A percentile compares a stretch with the other conserved stretches of the same genome.
phyloP scores from a whole-genome alignment of 92 coral and sea anemone genomes.

The Meandrina meandrites region DNA sequence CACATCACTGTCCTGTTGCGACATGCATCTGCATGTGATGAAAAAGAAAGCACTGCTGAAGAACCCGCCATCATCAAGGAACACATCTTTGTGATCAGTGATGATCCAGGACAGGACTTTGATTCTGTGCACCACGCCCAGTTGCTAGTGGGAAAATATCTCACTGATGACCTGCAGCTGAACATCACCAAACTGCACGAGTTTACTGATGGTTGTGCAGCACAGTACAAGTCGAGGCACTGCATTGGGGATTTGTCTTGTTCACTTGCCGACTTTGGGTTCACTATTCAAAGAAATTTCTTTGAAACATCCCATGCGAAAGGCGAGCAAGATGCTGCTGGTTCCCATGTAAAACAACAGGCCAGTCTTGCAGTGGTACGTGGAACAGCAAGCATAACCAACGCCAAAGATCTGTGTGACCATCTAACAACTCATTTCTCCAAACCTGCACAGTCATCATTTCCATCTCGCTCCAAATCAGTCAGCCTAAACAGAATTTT shows the following conservation, averaged over 20 bases:
- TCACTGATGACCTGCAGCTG: slow-evolving; percentile 30
- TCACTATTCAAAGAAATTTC: slow-evolving; percentile 34
- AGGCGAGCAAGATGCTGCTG: slow-evolving; percentile 65
- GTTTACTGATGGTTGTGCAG: slow-evolving; percentile 71
- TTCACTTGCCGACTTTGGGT: slow-evolving; percentile 52
- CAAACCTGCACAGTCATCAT: slow-evolving; percentile 38
- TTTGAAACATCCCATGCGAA: slow-evolving; percentile 67
- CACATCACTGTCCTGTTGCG: slow-evolving; percentile 46
- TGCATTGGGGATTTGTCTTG: slow-evolving; percentile 55
- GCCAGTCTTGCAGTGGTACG: slow-evolving; percentile 48
- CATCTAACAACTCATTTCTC: slow-evolving; percentile 33
- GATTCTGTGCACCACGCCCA: not conserved
- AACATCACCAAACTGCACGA: slow-evolving; percentile 38
- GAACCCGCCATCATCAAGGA: slow-evolving; percentile 5
- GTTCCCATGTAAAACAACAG: slow-evolving; percentile 59
- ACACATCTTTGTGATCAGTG: slow-evolving; percentile 25
- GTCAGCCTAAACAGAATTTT: slow-evolving; percentile 49
- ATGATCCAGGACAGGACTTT: slow-evolving; percentile 9
- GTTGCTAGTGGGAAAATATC: slow-evolving; percentile 2
- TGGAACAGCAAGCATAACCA: slow-evolving; percentile 48
- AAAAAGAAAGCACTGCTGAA: slow-evolving; percentile 33
- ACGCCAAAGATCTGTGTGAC: slow-evolving; percentile 46
- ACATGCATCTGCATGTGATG: slow-evolving; percentile 43
- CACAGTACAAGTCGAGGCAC: slow-evolving; percentile 66
- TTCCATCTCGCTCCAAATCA: slow-evolving; percentile 20